Evolutionary conservation across 1,140 invertebrate species (phyloP).

Genomic region (Brachionus manjavacas): DNA sequence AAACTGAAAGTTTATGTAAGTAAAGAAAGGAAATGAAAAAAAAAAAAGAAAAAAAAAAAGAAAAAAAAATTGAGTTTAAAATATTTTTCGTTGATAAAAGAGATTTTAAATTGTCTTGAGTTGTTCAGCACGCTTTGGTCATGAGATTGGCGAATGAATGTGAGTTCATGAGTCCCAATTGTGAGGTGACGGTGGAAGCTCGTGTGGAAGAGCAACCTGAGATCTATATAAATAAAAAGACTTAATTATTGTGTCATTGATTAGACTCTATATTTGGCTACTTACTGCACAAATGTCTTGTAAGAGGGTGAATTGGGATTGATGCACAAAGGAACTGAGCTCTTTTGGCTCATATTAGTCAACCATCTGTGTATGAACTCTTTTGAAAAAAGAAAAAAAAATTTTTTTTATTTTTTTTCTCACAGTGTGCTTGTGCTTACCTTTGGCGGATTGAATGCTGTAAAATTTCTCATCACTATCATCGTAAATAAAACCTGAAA

Average conservation of each 20-base stretch:
- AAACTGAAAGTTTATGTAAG: background rate
- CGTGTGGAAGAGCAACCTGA: constrained; percentile 34
- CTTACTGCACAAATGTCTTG: constrained; percentile 98
- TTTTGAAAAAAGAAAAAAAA: constrained; percentile 57
- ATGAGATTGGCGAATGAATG: too few species aligned
- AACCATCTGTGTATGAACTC: constrained; percentile 98
- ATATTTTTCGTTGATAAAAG: background rate
- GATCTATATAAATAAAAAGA: background rate
- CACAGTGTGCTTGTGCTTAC: background rate
- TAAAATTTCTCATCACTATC: constrained; percentile 39
- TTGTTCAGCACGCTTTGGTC: background rate
- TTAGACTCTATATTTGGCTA: background rate
- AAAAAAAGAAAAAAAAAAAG: background rate
- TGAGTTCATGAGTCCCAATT: constrained; percentile 32
- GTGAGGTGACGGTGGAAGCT: constrained; percentile 39
- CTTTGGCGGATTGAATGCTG: constrained; percentile 33
- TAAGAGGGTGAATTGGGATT: constrained; percentile 98
- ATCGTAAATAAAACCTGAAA: constrained; percentile 20
- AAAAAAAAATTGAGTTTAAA: background rate
- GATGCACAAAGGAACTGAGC: constrained; percentile 91
- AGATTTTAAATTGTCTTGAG: background rate
- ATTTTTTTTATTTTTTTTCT: background rate
- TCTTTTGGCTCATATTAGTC: constrained; percentile 79
- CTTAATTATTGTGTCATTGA: too few species aligned
- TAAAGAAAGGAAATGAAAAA: background rate